Conservation (phyloP, 2,113 vertebrate species). For the Atrichornis clamosus region DNA sequence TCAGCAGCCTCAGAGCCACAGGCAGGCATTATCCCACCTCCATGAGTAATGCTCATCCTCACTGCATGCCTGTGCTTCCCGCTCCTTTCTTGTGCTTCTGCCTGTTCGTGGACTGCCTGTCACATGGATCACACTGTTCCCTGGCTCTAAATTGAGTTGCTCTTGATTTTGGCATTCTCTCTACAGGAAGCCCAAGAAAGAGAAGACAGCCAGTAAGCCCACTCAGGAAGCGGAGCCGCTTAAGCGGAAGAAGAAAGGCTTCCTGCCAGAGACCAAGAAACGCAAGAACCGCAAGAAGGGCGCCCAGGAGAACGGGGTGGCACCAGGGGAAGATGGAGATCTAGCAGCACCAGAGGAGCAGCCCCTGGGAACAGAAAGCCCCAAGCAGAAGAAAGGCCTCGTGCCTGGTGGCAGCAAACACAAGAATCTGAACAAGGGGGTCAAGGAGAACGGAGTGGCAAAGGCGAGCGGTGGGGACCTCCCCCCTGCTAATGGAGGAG, state of each 20-base stretch:
- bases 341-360: neutral
- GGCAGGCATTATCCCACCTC: neutral
- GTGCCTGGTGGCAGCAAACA: constrained; percentile 82
- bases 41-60: fast-evolving
- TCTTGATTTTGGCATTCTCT: neutral
- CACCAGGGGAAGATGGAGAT: neutral
- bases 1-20: neutral
- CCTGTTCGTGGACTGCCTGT: fast-evolving
- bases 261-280: constrained; percentile 91
- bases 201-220: constrained; percentile 67
- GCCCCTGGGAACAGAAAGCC: neutral
- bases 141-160: neutral
- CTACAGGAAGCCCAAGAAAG: constrained; percentile 83
- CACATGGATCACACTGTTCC: neutral
- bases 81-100: neutral
- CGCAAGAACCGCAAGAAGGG: constrained; percentile 81
- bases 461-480: fast-evolving
- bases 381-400: constrained; percentile 80
- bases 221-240: neutral
- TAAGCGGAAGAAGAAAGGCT: constrained; percentile 87
- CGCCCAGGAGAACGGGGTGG: neutral
- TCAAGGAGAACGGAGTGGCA: neutral
- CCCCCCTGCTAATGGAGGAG: neutral
- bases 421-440: constrained; percentile 62
- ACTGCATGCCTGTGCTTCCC: neutral